Base-by-base conservation (phyloP, 2,888 invertebrate genomes). In the Epinotia nisella region DNA sequence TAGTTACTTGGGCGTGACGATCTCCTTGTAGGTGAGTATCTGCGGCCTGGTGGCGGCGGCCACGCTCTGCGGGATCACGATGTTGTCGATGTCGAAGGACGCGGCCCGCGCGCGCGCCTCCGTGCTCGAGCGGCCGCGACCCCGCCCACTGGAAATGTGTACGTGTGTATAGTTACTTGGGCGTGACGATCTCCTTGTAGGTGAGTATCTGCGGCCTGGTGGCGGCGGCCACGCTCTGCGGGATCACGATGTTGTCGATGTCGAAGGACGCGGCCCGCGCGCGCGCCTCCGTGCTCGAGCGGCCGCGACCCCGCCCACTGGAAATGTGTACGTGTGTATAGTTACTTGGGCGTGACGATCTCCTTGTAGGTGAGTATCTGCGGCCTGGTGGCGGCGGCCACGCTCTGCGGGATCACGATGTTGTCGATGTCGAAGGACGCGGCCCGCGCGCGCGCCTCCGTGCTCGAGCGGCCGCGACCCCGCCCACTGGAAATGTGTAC, bases 201-300 rank as follows among this genome's bases (percentile, higher is more conserved):
- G 97, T 97, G 82, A 98, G 95, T 90, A 97, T 97, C 92, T 98
- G 98, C 76, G 98, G 97, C 75, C 98, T 94, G 15, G 97, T 97
- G 82, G 95, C 95, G 77, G 98, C 97, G 55, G 98, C 97, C 81
- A 98, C 96, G 89, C 98, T 98, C 90, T 98, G 98, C 72, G 99
- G 99, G 90, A 99, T 99, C 82, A 99, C 98, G 89, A 99, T 98
- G 93, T 99, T 99, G 94, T 99, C 98, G 87, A 99, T 99, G 92
- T 99, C 99, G 91, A 97, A 99, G 13, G 97, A 97, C 83, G 90
- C 2, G 91, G 88, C 77, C 74, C 75, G 78, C 21, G 83, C 79
- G 55, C 92, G 89, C 0, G 85, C 81, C 79, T 91, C 92, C 0
- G 92, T 91, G 78, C 91, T 90, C 3, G 85, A 76, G 0, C 93